Evolutionary conservation across 64 coral and sea anemone genomes (phyloP).

Genomic region (Montipora sp.): DNA sequence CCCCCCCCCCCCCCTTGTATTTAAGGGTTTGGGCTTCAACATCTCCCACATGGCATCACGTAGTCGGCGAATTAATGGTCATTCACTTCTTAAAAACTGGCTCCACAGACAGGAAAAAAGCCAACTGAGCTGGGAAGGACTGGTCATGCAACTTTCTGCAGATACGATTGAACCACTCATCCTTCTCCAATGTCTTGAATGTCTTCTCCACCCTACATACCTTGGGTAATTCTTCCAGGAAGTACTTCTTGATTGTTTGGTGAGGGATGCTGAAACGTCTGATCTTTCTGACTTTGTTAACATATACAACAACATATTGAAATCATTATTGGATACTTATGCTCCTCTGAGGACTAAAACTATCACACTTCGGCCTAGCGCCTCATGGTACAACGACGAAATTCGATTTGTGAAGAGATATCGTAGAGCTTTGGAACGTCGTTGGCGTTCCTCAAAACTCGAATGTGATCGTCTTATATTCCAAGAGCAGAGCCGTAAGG

Average conservation of each 20-base stretch:
- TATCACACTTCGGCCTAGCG: too few species aligned
- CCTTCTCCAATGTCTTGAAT: conserved; percentile 35
- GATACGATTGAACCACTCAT: conserved; percentile 54
- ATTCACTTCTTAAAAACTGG: conserved; percentile 71
- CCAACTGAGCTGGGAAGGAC: conserved; percentile 32
- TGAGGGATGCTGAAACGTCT: too few species aligned
- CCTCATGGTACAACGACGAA: too few species aligned
- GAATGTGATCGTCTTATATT: too few species aligned
- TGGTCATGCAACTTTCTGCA: conserved; percentile 45
- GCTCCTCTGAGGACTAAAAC: too few species aligned
- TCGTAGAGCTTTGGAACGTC: too few species aligned
- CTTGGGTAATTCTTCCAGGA: conserved; percentile 26
- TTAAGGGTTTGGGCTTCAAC: conserved; percentile 51
- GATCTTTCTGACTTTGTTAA: too few species aligned
- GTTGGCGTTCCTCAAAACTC: too few species aligned
- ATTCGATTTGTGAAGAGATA: too few species aligned
- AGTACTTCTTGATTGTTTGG: conserved; percentile 14
- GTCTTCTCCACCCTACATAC: background rate
- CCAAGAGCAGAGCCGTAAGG: too few species aligned
- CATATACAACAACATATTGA: too few species aligned
- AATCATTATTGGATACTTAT: too few species aligned
- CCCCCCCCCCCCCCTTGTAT: conserved; percentile 19
- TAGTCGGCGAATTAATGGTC: conserved; percentile 65
- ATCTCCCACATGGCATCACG: conserved; percentile 59
- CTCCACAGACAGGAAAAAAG: conserved; percentile 58